Conservation (phyloP, 2,888 invertebrate genomes). For the Odontocerum albicorne region DNA sequence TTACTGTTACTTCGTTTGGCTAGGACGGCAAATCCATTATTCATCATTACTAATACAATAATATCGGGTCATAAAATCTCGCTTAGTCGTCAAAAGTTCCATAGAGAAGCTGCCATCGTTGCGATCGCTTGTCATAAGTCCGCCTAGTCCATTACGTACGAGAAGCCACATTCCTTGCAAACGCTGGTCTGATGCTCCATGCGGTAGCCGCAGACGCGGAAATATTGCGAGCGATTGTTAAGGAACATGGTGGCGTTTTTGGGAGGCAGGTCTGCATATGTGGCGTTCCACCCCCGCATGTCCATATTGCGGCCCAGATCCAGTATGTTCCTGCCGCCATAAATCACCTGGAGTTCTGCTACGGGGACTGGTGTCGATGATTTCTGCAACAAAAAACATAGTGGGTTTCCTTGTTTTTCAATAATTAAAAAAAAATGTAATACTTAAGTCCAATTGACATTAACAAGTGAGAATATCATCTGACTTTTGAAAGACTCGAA, state of each 20-base stretch:
- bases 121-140: too few relatives aligned
- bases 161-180: slow-evolving; percentile 56
- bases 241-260: slow-evolving; percentile 61
- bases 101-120: slow-evolving; percentile 14
- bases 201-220: slow-evolving; percentile 59
- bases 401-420: too few relatives aligned
- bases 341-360: slow-evolving; percentile 47
- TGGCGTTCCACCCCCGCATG: slow-evolving; percentile 58
- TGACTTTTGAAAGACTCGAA: too few relatives aligned
- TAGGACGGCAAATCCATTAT: slow-evolving; percentile 36
- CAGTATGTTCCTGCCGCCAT: slow-evolving; percentile 60
- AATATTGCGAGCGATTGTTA: slow-evolving; percentile 64
- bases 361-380: slow-evolving; percentile 42
- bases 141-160: slow-evolving; percentile 9
- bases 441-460: too few relatives aligned
- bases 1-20: slow-evolving; percentile 26
- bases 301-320: slow-evolving; percentile 60
- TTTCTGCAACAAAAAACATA: slow-evolving; percentile 20
- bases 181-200: slow-evolving; percentile 61
- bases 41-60: slow-evolving; percentile 23
- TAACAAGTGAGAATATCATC: too few relatives aligned
- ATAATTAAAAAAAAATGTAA: too few relatives aligned
- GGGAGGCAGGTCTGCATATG: slow-evolving; percentile 57
- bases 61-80: slow-evolving; percentile 20
- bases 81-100: slow-evolving; percentile 17